A percentile compares a stretch with the other conserved stretches of the same genome.
phyloP scores from a whole-genome alignment of 2,888 invertebrate genomes.

The Tetramorium bicarinatum region DNA sequence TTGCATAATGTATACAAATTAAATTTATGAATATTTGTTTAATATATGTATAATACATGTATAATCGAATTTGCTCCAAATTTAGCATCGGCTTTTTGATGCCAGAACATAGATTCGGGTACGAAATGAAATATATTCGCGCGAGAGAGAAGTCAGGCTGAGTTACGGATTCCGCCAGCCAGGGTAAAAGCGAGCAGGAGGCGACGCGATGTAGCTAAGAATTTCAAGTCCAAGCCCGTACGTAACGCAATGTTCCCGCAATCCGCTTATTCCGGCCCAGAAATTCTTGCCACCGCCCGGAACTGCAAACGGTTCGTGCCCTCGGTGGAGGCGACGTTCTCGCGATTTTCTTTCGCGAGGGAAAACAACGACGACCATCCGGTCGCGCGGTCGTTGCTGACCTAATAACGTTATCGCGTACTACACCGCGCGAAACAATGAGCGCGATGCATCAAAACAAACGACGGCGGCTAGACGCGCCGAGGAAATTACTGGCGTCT shows the following conservation, averaged over 20 bases:
- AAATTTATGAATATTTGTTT: slow-evolving; percentile 14
- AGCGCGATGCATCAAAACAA: slow-evolving; percentile 44
- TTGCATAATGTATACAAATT: neutral
- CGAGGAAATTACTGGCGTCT: slow-evolving; percentile 63
- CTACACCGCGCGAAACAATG: neutral
- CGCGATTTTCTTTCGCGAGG: slow-evolving; percentile 26
- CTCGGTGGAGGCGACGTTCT: neutral
- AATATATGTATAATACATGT: neutral
- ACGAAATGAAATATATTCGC: neutral
- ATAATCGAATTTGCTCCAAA: neutral
- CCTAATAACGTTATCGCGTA: slow-evolving; percentile 60
- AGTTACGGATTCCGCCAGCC: neutral
- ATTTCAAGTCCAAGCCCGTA: slow-evolving; percentile 46
- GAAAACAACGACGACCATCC: neutral
- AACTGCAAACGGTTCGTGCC: slow-evolving; percentile 14
- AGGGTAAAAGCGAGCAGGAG: neutral
- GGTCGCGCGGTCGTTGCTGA: slow-evolving; percentile 42
- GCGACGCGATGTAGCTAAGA: slow-evolving; percentile 25
- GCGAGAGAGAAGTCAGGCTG: slow-evolving; percentile 15
- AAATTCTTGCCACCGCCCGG: slow-evolving; percentile 24
- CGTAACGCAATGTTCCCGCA: slow-evolving; percentile 41
- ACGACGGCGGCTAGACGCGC: neutral
- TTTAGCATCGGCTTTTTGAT: neutral
- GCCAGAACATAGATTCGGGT: neutral
- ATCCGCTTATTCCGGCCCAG: slow-evolving; percentile 48